A percentile compares a stretch with the other conserved stretches of the same genome.
phyloP scores from a whole-genome alignment of 2,797 vertebrate genomes.

The Hydrophis major region DNA sequence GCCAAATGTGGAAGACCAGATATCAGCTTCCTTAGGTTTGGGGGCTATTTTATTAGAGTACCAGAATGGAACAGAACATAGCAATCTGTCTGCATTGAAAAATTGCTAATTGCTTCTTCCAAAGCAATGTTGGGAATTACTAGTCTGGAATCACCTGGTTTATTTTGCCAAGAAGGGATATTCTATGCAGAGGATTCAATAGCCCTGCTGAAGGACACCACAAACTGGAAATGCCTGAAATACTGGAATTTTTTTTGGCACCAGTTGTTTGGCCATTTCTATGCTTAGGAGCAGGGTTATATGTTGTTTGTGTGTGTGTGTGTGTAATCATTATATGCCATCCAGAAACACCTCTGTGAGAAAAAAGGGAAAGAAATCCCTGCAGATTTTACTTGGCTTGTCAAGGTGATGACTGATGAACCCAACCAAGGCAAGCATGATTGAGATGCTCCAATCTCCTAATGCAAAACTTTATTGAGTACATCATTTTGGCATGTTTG shows the following conservation, averaged over 20 bases:
- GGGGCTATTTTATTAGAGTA: background rate
- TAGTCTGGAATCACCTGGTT: background rate
- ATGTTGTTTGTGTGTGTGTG: background rate
- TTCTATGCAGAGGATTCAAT: background rate
- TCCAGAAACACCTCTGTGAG: background rate
- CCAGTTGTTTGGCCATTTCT: background rate
- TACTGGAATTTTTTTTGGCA: background rate
- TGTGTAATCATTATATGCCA: background rate
- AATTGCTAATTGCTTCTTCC: background rate
- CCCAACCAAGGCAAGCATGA: too few species aligned
- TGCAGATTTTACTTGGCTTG: too few species aligned
- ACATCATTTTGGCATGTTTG: too few species aligned
- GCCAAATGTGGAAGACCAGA: background rate
- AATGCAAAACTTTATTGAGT: too few species aligned
- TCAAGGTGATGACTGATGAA: too few species aligned
- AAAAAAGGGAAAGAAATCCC: too few species aligned
- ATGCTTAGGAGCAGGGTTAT: background rate
- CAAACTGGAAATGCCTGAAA: background rate
- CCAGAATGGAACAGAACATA: background rate
- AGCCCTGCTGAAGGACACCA: background rate
- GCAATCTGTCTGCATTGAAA: background rate
- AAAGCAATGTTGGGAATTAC: background rate
- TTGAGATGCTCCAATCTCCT: too few species aligned
- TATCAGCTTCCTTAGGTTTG: background rate
- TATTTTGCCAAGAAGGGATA: background rate